Conservation (phyloP, 2,113 vertebrate species). For the Accipiter virgatus region DNA sequence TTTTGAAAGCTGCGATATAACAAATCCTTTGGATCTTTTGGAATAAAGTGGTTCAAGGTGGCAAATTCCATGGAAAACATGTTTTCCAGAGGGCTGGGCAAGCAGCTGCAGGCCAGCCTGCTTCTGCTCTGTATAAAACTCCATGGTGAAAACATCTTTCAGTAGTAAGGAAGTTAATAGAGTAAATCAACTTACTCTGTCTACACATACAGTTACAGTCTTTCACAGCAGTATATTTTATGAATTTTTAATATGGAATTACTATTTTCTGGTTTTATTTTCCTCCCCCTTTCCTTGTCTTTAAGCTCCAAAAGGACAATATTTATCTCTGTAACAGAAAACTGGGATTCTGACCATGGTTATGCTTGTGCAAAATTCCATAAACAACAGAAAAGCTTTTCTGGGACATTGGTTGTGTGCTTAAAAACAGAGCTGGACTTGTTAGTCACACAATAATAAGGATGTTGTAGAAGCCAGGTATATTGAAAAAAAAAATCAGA, state of each 20-base stretch:
- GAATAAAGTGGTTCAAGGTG: conserved; percentile 15
- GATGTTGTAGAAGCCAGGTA: background rate
- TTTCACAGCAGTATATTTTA: conserved; percentile 44
- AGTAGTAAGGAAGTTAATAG: conserved; percentile 53
- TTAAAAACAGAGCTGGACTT: background rate
- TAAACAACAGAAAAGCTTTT: background rate
- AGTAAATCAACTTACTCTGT: conserved; percentile 63
- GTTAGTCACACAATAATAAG: background rate
- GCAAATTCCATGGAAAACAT: conserved; percentile 2
- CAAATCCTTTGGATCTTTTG: conserved; percentile 19
- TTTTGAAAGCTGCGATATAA: background rate
- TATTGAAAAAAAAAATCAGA: background rate
- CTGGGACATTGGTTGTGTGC: background rate
- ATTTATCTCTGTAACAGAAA: background rate
- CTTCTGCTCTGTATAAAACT: background rate
- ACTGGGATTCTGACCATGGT: background rate
- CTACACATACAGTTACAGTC: conserved; percentile 37
- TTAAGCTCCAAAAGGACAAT: background rate
- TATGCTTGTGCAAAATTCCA: background rate
- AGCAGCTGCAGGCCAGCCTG: conserved; percentile 17
- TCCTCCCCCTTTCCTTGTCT: background rate
- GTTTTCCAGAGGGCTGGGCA: background rate
- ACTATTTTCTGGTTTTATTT: background rate
- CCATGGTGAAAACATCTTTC: conserved; percentile 17
- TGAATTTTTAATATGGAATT: background rate